A percentile compares a stretch with the other conserved stretches of the same genome.
Evolutionary conservation across 2,113 vertebrate species (phyloP).

Genomic region (Pseudorectes ferrugineus): DNA sequence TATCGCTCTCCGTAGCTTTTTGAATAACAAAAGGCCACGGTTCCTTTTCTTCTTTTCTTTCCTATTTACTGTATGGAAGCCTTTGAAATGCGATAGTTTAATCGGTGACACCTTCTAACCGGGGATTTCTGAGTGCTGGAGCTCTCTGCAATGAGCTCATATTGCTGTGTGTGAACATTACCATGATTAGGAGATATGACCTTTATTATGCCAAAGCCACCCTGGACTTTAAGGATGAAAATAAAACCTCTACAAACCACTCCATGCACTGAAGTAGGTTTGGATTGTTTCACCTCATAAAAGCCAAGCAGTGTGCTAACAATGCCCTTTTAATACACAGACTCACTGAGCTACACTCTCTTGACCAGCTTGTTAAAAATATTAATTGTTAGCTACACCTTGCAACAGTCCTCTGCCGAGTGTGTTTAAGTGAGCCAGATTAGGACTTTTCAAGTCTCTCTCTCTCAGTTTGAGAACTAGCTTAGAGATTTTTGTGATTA

Average conservation of each 20-base stretch:
- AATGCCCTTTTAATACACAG: slow-evolving; percentile 54
- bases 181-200: slow-evolving; percentile 76
- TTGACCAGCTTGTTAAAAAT: slow-evolving; percentile 56
- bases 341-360: slow-evolving; percentile 8
- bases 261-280: slow-evolving; percentile 65
- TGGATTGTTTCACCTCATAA: slow-evolving; percentile 75
- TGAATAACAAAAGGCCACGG: slow-evolving; percentile 90
- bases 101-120: slow-evolving; percentile 79
- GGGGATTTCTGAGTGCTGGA: slow-evolving; percentile 75
- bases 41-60: slow-evolving; percentile 88
- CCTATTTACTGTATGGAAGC: slow-evolving; percentile 81
- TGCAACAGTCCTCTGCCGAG: neutral
- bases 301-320: slow-evolving; percentile 63
- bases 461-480: neutral
- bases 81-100: slow-evolving; percentile 85
- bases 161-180: slow-evolving; percentile 78
- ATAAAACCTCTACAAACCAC: slow-evolving; percentile 67
- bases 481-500: neutral
- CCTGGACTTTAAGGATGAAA: slow-evolving; percentile 77
- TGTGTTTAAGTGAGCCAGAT: neutral
- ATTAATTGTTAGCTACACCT: slow-evolving; percentile 31
- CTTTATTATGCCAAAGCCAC: slow-evolving; percentile 78
- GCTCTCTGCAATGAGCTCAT: slow-evolving; percentile 75
- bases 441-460: neutral
- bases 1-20: slow-evolving; percentile 88